These are phyloP conservation scores for Brachionus plicatilis DNA, from an alignment of 1,140 invertebrate genomes.

Conservation along the genomic window DNA sequence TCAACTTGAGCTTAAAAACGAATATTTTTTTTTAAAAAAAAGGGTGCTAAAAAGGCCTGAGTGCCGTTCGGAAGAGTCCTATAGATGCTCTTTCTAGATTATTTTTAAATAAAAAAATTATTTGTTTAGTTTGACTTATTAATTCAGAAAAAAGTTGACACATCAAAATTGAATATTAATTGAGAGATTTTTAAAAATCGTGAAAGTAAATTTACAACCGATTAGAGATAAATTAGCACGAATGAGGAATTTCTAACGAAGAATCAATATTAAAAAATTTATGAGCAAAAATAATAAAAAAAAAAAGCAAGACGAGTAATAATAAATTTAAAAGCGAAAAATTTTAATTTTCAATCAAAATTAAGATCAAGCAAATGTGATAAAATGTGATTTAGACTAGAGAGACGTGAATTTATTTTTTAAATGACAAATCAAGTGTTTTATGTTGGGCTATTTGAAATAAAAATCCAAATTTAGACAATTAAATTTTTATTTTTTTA, in stretches of 20 bases:
- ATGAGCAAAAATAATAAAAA: background rate
- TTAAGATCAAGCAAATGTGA: background rate
- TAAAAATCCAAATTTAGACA: background rate
- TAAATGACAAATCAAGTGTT: background rate
- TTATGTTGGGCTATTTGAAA: background rate
- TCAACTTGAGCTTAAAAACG: too few relatives aligned
- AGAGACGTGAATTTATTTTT: background rate
- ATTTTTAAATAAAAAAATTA: background rate
- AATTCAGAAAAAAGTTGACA: background rate
- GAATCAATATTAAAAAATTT: background rate
- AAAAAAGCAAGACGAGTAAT: background rate
- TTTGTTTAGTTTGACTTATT: background rate
- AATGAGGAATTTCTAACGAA: background rate
- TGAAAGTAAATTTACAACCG: background rate
- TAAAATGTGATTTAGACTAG: background rate
- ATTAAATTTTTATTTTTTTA: background rate
- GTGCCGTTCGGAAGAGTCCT: too few relatives aligned
- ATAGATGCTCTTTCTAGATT: background rate
- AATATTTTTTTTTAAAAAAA: too few relatives aligned
- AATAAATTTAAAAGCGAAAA: background rate
- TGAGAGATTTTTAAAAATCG: background rate
- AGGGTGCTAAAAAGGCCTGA: too few relatives aligned
- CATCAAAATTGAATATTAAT: background rate
- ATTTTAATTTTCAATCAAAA: background rate
- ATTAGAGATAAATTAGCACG: background rate